Evolutionary conservation across 2,888 invertebrate genomes (phyloP).

Genomic region (Flabesymbios commensalis): DNA sequence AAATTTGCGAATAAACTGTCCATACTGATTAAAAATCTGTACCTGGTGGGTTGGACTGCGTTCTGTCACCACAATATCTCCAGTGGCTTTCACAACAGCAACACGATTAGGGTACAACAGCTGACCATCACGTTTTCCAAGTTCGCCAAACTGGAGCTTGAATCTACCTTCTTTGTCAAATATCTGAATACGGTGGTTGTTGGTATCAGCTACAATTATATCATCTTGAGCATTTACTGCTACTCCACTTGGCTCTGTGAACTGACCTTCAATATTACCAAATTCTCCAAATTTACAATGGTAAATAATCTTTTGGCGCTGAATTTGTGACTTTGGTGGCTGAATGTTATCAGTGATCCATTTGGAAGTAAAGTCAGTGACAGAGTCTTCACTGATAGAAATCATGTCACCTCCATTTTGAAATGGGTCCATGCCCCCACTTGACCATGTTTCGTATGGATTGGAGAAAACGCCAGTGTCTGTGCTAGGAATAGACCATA

Average conservation of each 20-base stretch:
- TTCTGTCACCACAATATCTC: conserved; percentile 98
- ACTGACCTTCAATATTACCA: conserved; percentile 81
- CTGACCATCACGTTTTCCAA: conserved; percentile 94
- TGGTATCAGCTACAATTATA: conserved; percentile 94
- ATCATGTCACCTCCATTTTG: conserved; percentile 58
- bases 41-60: conserved; percentile 96
- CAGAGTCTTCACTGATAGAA: conserved; percentile 64
- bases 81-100: conserved; percentile 97
- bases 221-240: conserved; percentile 99
- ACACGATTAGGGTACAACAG: conserved; percentile 97
- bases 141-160: conserved; percentile 99
- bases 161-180: conserved; percentile 99
- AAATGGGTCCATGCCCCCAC: conserved; percentile 72
- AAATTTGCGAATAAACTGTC: conserved; percentile 98
- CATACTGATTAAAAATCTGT: conserved; percentile 96
- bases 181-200: conserved; percentile 98
- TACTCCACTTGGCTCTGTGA: conserved; percentile 99
- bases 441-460: conserved; percentile 93
- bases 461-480: conserved; percentile 13
- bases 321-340: conserved; percentile 80
- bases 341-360: conserved; percentile 68
- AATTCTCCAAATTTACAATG: conserved; percentile 99
- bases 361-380: conserved; percentile 87
- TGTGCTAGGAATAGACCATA: conserved; percentile 23
- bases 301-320: conserved; percentile 99